Evolutionary conservation across 2,113 vertebrate species (phyloP), one percentile per base, ranked within the genome.

Genomic region (Pangasianodon hypophthalmus): DNA sequence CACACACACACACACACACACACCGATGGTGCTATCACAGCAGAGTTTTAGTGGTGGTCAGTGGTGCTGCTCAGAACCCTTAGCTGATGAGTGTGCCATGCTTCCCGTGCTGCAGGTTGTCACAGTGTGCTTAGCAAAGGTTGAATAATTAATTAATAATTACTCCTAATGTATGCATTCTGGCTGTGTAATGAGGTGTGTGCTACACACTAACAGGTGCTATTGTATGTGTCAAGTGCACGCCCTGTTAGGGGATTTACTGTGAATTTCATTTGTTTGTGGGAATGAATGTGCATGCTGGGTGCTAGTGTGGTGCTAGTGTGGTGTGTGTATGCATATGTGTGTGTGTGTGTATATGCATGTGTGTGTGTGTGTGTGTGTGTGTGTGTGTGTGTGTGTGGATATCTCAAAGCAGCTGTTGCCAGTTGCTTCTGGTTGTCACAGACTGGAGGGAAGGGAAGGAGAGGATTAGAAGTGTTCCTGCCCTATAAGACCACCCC

Each of bases 341-440:
- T 71, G 37, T 46, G 64, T 89, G 46, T 58, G 48, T 84, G 67
- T 73, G 48, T 46, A 14, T 62, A 44, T 56, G 18, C 19, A 5
- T 60, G 37, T 24, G 26, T 80, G 88, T 67, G 50, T 48, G 69
- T 48, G 60, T 79, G 83, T 77, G 44, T 86, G 84, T 86, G 58
- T 90, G 46, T 87, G 73, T 84, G 80, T 75, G 52, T 80, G 64
- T 88, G 67, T 87, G 69, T 84, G 71, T 52, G 41, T 19, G 90
- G n/a, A 56, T 89, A 56, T 91, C 37, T 71, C 21, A 54, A 54
- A 85, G 82, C 92, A 92, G 89, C 92, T 92, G 90, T 90, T 90
- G 89, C 87, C 92, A 92, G 90, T 91, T 92, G 92, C 89, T 91
- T 67, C 48, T 89, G 87, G 92, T 89, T 89, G 90, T 91, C 90